Evolutionary conservation across 2,113 vertebrate genomes (phyloP), one percentile per base, ranked within the genome.

Genomic region (Campylomormyrus tamandua): DNA sequence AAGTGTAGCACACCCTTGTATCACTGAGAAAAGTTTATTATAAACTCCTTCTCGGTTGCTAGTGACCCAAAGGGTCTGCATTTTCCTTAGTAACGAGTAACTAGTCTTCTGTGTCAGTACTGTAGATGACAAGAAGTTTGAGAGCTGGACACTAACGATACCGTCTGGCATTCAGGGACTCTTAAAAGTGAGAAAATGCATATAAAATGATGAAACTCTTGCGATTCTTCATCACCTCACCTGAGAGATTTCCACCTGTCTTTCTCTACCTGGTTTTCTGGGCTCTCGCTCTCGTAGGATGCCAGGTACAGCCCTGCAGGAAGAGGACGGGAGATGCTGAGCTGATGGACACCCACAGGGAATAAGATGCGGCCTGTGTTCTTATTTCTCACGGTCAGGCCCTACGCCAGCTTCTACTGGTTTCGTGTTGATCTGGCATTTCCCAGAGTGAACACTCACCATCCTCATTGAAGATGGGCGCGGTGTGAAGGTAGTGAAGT

Each of bases 251-350:
- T 96, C 95, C 96, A 96, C 90, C 96, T 96, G 92, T 96, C 96
- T 90, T 96, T 96, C 92, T 97, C 96, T 66, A 95, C 95, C 92
- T 96, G 96, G 92, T 96, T 96, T 92, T 96, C 96, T 0, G 96
- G 96, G 89, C 96, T 96, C 93, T 97, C 96, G 91, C 95, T 96
- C 92, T 96, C 96, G 91, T 96, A 96, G 42, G 96, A 97, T 92
- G 96, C 96, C 94, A 96, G 91, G 93, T 96, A 96, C 89, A 97
- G 95, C 92, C 96, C 96, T 96, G 83, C 35, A 66, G 90, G 92
- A 11, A n/a, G 49, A 70, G 92, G 90, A 91, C 0, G 6, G n/a
- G 21, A 87, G 48, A 70, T 6, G 27, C 13, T 27, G 11, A 89
- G 66, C 27, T 80, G 19, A 87, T 3, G 21, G 10, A 52, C 13